These are phyloP conservation scores for Sebastes ruberrimus DNA, from an alignment of 2,797 vertebrate species.

Conservation along the genomic window DNA sequence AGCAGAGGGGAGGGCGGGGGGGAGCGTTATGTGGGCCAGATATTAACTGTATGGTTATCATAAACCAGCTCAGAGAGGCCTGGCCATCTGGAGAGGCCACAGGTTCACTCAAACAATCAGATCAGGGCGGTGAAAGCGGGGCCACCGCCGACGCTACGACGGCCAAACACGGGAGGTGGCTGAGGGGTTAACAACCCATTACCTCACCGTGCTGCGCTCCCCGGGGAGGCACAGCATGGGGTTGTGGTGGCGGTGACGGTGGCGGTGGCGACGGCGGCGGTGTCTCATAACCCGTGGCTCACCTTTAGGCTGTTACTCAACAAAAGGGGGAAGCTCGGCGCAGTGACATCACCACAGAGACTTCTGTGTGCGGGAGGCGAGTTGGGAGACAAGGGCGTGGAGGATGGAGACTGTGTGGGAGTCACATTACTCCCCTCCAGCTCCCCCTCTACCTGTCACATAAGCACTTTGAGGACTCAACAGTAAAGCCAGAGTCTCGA, in stretches of 20 bases:
- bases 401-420: conserved; percentile 54
- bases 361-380: conserved; percentile 14
- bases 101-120: conserved; percentile 68
- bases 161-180: conserved; percentile 38
- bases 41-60: conserved; percentile 71
- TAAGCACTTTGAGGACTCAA: conserved; percentile 73
- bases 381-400: conserved; percentile 32
- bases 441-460: conserved; percentile 74
- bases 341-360: conserved; percentile 59
- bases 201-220: conserved; percentile 50
- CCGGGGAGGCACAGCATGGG: conserved; percentile 17
- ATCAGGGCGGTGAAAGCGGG: conserved; percentile 39
- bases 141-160: conserved; percentile 27
- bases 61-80: conserved; percentile 49
- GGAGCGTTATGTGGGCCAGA: conserved; percentile 63
- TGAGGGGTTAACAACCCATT: conserved; percentile 67
- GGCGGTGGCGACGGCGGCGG: neutral
- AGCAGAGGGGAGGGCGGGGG: conserved; percentile 31
- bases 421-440: conserved; percentile 70
- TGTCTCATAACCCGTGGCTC: conserved; percentile 44
- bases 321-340: conserved; percentile 46
- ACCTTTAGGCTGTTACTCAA: conserved; percentile 67
- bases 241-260: conserved; percentile 2
- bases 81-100: conserved; percentile 59
- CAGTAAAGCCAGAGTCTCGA: conserved; percentile 65